Conservation (phyloP, 2,113 vertebrate genomes). For the Cygnus atratus region DNA sequence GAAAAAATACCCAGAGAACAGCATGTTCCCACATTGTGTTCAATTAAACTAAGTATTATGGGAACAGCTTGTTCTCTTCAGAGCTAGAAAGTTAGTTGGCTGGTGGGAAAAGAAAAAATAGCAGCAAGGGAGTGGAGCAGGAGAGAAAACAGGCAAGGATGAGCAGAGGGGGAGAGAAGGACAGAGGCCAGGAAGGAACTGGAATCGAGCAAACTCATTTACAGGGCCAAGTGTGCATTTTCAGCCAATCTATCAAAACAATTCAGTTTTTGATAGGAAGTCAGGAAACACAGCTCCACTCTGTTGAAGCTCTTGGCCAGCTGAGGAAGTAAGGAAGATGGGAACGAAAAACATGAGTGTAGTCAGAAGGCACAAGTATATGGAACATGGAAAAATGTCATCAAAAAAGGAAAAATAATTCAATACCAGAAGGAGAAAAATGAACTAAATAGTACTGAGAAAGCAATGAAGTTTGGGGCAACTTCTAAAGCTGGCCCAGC, state of each 20-base stretch:
- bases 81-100: conserved; percentile 3
- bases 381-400: neutral
- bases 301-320: neutral
- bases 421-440: neutral
- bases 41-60: conserved; percentile 58
- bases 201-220: neutral
- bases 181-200: conserved; percentile 28
- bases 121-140: conserved; percentile 39
- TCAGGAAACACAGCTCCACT: conserved; percentile 10
- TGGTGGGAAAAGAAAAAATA: conserved; percentile 2
- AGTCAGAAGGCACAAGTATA: neutral
- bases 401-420: neutral
- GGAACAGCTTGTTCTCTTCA: conserved; percentile 60
- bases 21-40: conserved; percentile 52
- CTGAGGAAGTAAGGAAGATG: neutral
- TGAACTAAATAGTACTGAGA: neutral
- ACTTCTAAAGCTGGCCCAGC: neutral
- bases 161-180: conserved; percentile 8
- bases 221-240: conserved; percentile 14
- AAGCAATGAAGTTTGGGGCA: neutral
- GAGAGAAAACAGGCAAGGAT: conserved; percentile 50
- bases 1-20: conserved; percentile 57
- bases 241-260: conserved; percentile 34
- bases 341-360: neutral
- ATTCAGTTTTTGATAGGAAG: conserved; percentile 28